Evolutionary conservation across 2,797 vertebrate genomes (phyloP), one percentile per base, ranked within the genome.

Genomic region (Harpagifer antarcticus): DNA sequence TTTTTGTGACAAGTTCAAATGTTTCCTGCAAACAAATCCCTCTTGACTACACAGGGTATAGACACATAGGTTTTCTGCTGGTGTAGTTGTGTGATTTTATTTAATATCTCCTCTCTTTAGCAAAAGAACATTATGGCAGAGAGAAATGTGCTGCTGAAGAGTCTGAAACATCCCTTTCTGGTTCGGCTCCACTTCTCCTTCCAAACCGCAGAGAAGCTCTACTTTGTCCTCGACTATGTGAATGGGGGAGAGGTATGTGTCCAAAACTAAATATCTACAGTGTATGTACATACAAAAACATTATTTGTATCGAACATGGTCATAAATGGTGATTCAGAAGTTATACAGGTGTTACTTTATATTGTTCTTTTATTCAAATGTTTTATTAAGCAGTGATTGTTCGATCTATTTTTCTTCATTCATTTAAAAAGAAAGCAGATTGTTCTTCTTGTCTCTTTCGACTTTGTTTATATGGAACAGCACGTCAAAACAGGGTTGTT

Each of bases 41-140:
- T 12, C 43, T 17, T 20, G 0, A 19, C 13, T 33, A 7, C 16
- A 19, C 16, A 40, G 17, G 11, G 19, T 11, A 15, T 3, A 5
- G 27, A 27, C 5, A 27, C 27, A 27, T 27, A 27, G 27, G 4
- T 27, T 27, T 27, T 27, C 27, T 27, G 1, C 27, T 27, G 27
- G 27, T 27, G 27, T 27, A 27, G 27, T 27, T 27, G 27, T 27
- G 27, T 27, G 27, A 27, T 48, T n/a, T n/a, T 0, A n/a, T 37
- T 49, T 33, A 17, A 27, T 15, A 16, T 58, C 23, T 45, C 48
- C 9, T 33, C 15, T 62, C 49, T 74, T 67, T 33, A 99, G 98
- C 97, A 99, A 97, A 97, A 95, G 87, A 98, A 99, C 90, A 99
- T 99, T 57, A 99, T 99, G 98, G 98, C 97, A 0, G 98, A 99